Evolutionary conservation across 2,113 vertebrate genomes (phyloP).

Genomic region (Ameiurus melas): DNA sequence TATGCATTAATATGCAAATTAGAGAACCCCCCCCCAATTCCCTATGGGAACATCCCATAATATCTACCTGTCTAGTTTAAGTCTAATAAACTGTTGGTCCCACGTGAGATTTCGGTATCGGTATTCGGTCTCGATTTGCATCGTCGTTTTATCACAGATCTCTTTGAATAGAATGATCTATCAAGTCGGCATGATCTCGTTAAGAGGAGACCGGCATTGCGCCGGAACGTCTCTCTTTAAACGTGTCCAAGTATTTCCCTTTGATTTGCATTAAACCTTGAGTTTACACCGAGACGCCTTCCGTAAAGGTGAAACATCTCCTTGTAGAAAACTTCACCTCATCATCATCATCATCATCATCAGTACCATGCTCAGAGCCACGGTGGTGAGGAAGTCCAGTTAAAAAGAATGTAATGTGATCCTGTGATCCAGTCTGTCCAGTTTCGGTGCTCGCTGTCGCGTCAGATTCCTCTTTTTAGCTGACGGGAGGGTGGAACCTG

Average conservation of each 20-base stretch:
- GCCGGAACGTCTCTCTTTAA: background rate
- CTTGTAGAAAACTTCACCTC: no score
- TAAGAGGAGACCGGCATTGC: background rate
- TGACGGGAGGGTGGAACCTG: background rate
- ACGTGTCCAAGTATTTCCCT: background rate
- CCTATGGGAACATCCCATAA: background rate
- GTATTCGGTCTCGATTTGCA: background rate
- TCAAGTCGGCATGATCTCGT: background rate
- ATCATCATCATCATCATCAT: background rate
- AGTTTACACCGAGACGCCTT: no score
- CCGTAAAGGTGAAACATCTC: no score
- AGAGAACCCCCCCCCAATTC: background rate
- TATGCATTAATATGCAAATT: background rate
- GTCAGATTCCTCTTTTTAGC: background rate
- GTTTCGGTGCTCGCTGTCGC: background rate
- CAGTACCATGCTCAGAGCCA: background rate
- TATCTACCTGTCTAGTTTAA: background rate
- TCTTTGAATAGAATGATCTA: background rate
- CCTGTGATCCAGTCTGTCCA: background rate
- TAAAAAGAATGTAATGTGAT: background rate
- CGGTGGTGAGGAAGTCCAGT: background rate
- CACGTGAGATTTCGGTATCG: background rate
- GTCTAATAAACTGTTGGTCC: background rate
- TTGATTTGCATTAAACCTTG: background rate
- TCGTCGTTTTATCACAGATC: background rate